Conservation (phyloP, 2,113 vertebrate species). For the Scopus umbretta region DNA sequence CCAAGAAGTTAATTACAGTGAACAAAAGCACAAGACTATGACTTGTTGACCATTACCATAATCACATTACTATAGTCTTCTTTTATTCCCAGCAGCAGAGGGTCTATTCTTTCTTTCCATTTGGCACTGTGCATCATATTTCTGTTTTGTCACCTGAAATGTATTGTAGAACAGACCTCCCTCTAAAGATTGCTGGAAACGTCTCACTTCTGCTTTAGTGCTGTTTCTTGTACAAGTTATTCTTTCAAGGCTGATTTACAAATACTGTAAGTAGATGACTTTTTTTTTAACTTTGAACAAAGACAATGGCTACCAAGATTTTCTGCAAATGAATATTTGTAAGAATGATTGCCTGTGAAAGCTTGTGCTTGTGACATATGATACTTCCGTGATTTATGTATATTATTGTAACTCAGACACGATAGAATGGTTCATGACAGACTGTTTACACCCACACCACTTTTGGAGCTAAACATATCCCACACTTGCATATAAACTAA, state of each 20-base stretch:
- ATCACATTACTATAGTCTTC: slow-evolving; percentile 88
- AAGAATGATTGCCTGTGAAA: neutral
- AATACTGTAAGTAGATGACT: neutral
- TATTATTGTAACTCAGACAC: neutral
- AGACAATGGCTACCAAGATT: neutral
- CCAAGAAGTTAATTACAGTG: slow-evolving; percentile 80
- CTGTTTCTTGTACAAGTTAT: neutral
- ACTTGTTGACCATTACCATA: slow-evolving; percentile 95
- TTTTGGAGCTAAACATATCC: neutral
- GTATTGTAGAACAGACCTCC: neutral
- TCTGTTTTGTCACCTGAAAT: slow-evolving; percentile 65
- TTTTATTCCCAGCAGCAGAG: slow-evolving; percentile 70
- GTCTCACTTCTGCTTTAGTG: neutral
- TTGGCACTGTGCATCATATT: slow-evolving; percentile 44
- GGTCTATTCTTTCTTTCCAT: slow-evolving; percentile 17
- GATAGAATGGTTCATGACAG: neutral
- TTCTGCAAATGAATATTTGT: neutral
- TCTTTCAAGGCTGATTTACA: neutral
- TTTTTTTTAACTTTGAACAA: neutral
- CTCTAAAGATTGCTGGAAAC: neutral
- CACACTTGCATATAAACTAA: neutral
- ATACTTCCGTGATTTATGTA: neutral
- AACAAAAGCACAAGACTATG: slow-evolving; percentile 83
- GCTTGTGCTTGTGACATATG: neutral
- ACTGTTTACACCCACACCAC: neutral